Evolutionary conservation across 2,113 vertebrate genomes (phyloP), one percentile per base, ranked within the genome.

Genomic region (Brachyhypopomus gauderio): DNA sequence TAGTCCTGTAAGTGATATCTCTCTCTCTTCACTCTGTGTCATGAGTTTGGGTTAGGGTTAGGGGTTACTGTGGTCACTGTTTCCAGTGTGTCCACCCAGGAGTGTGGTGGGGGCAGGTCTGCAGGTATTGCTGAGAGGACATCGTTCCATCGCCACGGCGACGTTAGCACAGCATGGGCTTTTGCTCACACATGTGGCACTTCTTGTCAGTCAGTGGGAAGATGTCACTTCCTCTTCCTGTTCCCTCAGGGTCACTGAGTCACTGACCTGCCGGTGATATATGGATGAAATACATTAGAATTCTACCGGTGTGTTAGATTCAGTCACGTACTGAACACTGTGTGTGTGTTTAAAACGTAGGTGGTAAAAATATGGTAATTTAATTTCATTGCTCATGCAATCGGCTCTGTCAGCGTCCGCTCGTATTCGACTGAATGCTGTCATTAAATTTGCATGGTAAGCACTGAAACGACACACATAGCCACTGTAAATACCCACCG

Each of bases 261-360:
- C 58, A 16, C 30, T 55, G 11, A 62, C 56, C 30, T 72, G 67
- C 34, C 25, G 19, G 36, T 8, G 19, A 19, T 7, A 38, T 41
- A 16, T 19, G 2, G 1, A 19, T 20, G 19, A 70, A 22, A 8
- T n/a, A 7, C 55, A 72, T 79, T 41, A 52, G 16, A 45, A 63
- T 63, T 48, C 69, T 62, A 45, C 69, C 22, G 55, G 71, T 60
- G 14, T 34, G 17, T 17, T 5, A 48, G 38, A 7, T 36, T 59
- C 59, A 38, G 20, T 19, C 9, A 14, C 8, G 9, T 14, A 14
- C 9, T 52, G 45, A 3, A 14, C 2, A 14, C 12, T 75, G 72
- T 73, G 71, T 73, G 71, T 73, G 71, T 73, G 41, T 55, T 41
- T 55, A 45, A 52, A 52, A 52, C 55, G 71, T 73, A 34, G 38